phyloP scores from a whole-genome alignment of 2,113 vertebrate species.

The Aptenodytes forsteri region DNA sequence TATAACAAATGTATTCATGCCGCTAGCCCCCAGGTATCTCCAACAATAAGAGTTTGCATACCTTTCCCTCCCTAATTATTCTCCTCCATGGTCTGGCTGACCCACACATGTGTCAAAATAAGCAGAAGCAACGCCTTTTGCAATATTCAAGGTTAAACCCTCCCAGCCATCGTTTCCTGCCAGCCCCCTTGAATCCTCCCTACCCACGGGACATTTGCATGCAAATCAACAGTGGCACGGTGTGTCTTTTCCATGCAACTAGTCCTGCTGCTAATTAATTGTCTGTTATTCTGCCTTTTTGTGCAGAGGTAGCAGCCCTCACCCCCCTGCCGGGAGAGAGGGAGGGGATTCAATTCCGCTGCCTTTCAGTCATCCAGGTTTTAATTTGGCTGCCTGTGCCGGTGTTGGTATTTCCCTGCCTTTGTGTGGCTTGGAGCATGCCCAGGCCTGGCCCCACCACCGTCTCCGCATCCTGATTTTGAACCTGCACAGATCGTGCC shows the following conservation, averaged over 20 bases:
- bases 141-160: constrained; percentile 45
- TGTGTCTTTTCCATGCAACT: not conserved
- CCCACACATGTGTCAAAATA: constrained; percentile 14
- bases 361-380: not conserved
- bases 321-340: not conserved
- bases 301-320: constrained; percentile 12
- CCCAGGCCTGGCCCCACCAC: not conserved
- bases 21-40: constrained; percentile 39
- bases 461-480: fast-evolving
- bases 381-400: not conserved
- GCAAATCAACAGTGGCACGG: not conserved
- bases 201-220: not conserved
- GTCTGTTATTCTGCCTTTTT: constrained; percentile 11
- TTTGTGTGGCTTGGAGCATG: not conserved
- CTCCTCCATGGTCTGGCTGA: constrained; percentile 26
- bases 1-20: constrained; percentile 60
- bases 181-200: not conserved
- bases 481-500: not conserved
- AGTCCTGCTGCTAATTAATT: constrained; percentile 36
- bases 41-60: constrained; percentile 50
- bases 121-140: not conserved
- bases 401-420: not conserved
- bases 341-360: not conserved
- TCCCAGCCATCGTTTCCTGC: constrained; percentile 6
- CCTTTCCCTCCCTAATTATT: constrained; percentile 54